These are phyloP conservation scores for Lagothrix lagotricha DNA, from an alignment of 2,797 vertebrate genomes.

Conservation along the genomic window DNA sequence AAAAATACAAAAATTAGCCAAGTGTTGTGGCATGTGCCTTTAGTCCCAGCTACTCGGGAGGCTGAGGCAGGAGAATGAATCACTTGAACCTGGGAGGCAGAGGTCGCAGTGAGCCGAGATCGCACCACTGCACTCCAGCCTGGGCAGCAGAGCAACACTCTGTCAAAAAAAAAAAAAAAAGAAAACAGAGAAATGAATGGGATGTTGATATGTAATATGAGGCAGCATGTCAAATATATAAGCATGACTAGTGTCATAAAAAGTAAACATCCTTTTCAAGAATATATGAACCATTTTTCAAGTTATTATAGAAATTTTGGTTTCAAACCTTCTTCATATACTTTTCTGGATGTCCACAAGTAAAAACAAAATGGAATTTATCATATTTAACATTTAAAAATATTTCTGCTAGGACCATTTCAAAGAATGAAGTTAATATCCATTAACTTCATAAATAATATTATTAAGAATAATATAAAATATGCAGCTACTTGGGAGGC, in stretches of 20 bases:
- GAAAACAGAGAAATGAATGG: neutral
- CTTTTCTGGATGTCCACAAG: neutral
- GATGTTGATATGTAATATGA: neutral
- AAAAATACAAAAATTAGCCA: too few relatives aligned
- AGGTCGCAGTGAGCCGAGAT: too few relatives aligned
- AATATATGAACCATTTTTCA: neutral
- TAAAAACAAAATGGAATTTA: conserved; percentile 16
- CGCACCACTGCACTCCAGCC: too few relatives aligned
- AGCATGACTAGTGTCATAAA: neutral
- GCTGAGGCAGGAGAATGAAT: too few relatives aligned
- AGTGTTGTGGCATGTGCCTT: too few relatives aligned
- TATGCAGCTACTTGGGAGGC: too few relatives aligned
- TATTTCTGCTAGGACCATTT: neutral
- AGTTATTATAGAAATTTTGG: neutral
- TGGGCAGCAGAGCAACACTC: too few relatives aligned
- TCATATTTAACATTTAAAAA: conserved; percentile 39
- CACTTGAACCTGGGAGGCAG: too few relatives aligned
- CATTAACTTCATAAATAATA: too few relatives aligned
- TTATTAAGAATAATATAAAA: too few relatives aligned
- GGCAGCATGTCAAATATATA: neutral
- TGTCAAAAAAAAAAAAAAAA: too few relatives aligned
- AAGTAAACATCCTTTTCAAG: neutral
- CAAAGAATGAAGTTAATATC: neutral
- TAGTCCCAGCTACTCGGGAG: too few relatives aligned
- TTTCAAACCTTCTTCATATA: neutral